Percentiles rank a stretch among this genome's conserved stretches.
Conservation (phyloP, 2,888 invertebrate genomes). For the Laspeyria flexula region DNA sequence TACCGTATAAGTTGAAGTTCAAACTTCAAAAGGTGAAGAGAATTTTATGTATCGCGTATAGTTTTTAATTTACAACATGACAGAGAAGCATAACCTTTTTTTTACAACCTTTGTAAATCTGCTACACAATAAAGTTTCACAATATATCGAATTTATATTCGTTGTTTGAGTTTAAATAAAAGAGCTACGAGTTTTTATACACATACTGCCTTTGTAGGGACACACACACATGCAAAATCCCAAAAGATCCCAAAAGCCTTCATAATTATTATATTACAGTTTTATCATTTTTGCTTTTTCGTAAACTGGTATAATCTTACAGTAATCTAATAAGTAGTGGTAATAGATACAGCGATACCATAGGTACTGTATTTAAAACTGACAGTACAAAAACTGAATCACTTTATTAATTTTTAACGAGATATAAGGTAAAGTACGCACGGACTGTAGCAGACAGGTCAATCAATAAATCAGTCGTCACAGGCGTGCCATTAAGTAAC, state of each 20-base stretch:
- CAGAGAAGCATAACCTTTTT: background rate
- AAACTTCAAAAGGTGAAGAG: no score
- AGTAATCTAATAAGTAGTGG: no score
- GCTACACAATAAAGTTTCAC: background rate
- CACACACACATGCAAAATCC: no score
- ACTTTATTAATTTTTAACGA: slow-evolving; percentile 21
- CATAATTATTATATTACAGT: no score
- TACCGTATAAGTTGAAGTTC: no score
- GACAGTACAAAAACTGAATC: background rate
- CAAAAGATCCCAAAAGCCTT: no score
- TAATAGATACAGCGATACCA: no score
- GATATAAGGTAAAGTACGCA: slow-evolving; percentile 19
- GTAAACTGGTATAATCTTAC: no score
- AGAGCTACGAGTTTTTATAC: background rate
- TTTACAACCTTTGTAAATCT: background rate
- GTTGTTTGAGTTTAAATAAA: slow-evolving; percentile 7
- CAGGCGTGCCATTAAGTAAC: slow-evolving; percentile 41
- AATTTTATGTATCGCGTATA: no score
- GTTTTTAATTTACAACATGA: no score
- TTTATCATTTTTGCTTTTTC: no score
- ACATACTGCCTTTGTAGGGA: no score
- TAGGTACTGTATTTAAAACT: background rate
- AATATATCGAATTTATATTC: slow-evolving; percentile 7
- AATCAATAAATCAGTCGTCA: slow-evolving; percentile 48
- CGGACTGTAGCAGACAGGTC: slow-evolving; percentile 29